A percentile compares a stretch with the other conserved stretches of the same genome.
Evolutionary conservation across 2,113 vertebrate genomes (phyloP).

Genomic region (Perognathus longimembris): DNA sequence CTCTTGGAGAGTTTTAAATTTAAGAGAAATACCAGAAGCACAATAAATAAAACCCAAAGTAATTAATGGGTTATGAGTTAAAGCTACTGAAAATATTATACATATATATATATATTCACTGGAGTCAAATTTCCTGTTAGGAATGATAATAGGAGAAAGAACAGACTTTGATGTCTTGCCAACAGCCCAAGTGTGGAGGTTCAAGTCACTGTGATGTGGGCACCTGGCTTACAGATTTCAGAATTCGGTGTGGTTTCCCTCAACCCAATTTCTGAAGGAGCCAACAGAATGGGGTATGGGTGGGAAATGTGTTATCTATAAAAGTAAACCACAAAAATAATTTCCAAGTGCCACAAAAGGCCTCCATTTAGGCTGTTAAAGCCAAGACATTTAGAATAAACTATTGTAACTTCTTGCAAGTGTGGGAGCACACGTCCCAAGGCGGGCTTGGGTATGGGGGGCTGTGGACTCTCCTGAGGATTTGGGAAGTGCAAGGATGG

Average conservation of each 20-base stretch:
- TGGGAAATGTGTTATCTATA: slow-evolving; percentile 84
- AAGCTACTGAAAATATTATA: slow-evolving; percentile 84
- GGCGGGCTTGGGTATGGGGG: not conserved
- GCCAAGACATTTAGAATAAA: slow-evolving; percentile 77
- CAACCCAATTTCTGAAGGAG: slow-evolving; percentile 80
- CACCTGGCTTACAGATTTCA: slow-evolving; percentile 82
- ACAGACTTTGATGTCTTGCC: slow-evolving; percentile 83
- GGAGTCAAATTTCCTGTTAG: slow-evolving; percentile 84
- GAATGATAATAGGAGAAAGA: slow-evolving; percentile 84
- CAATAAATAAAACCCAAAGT: slow-evolving; percentile 85
- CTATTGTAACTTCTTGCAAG: slow-evolving; percentile 67
- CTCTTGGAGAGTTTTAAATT: slow-evolving; percentile 80
- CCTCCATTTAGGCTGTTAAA: slow-evolving; percentile 80
- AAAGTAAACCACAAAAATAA: slow-evolving; percentile 84
- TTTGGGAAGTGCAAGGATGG: not conserved
- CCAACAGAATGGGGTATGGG: slow-evolving; percentile 73
- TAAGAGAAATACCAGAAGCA: slow-evolving; percentile 84
- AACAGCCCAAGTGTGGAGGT: slow-evolving; percentile 83
- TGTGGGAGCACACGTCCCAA: slow-evolving; percentile 46
- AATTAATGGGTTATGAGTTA: slow-evolving; percentile 83
- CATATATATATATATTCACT: slow-evolving; percentile 79
- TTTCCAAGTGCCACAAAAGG: slow-evolving; percentile 81
- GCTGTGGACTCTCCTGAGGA: not conserved
- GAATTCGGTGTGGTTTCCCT: slow-evolving; percentile 84
- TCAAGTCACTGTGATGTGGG: slow-evolving; percentile 84